These are phyloP conservation scores for Bradypodion pumilum DNA, from an alignment of 2,797 vertebrate genomes.

Conservation along the genomic window DNA sequence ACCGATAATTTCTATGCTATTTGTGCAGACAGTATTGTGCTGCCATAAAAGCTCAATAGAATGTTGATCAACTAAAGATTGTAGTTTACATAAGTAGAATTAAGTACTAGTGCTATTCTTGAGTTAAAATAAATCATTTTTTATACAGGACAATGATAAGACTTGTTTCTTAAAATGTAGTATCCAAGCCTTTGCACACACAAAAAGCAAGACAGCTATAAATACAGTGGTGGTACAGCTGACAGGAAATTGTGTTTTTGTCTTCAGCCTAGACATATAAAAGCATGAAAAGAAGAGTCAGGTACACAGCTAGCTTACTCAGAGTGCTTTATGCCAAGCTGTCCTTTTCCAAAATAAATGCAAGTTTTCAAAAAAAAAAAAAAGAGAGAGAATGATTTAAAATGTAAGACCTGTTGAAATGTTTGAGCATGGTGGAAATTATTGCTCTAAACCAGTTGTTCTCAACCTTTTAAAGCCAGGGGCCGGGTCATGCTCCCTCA, in stretches of 20 bases:
- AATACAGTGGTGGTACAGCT: slow-evolving; percentile 14
- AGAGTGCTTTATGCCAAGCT: slow-evolving; percentile 31
- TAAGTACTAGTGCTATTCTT: slow-evolving; percentile 15
- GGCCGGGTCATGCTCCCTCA: too few species aligned
- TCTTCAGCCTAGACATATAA: slow-evolving; percentile 32
- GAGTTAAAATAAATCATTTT: slow-evolving; percentile 3
- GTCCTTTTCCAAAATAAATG: slow-evolving; percentile 27
- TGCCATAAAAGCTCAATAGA: not conserved
- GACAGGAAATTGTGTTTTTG: slow-evolving; percentile 31
- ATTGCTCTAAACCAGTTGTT: too few species aligned
- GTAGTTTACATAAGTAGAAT: slow-evolving; percentile 10
- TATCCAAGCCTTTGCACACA: slow-evolving; percentile 42
- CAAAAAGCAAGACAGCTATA: slow-evolving; percentile 33
- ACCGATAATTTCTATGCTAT: too few species aligned
- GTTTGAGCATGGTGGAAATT: not conserved
- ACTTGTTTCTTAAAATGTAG: slow-evolving; percentile 33
- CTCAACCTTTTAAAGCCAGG: too few species aligned
- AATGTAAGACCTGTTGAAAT: not conserved
- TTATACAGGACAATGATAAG: slow-evolving; percentile 9
- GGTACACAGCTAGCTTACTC: slow-evolving; percentile 55
- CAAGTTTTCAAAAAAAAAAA: not conserved
- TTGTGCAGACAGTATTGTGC: too few species aligned
- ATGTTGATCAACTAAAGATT: not conserved
- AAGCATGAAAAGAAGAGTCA: slow-evolving; percentile 49
- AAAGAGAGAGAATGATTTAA: not conserved